phyloP scores from a whole-genome alignment of 2,888 invertebrate species.

The Synergus itoensis region DNA sequence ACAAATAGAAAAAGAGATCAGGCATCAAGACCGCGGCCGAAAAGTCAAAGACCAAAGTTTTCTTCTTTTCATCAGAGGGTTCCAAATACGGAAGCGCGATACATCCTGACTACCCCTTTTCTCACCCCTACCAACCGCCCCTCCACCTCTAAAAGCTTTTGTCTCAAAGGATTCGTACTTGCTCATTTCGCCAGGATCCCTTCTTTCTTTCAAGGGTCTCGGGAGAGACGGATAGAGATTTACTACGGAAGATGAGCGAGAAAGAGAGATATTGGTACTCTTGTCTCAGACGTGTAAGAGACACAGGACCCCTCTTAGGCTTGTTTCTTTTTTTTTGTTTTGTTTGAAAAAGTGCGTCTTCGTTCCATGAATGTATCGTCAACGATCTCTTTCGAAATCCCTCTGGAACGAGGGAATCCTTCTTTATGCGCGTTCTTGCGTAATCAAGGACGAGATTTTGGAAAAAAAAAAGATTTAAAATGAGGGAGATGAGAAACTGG shows the following conservation, averaged over 20 bases:
- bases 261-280: conserved; percentile 15
- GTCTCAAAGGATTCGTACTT: conserved; percentile 74
- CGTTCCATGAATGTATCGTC: conserved; percentile 1
- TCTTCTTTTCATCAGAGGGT: conserved; percentile 42
- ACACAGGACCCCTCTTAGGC: conserved; percentile 9
- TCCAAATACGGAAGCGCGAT: conserved; percentile 61
- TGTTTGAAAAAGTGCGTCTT: conserved; percentile 35
- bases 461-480: conserved; percentile 15
- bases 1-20: conserved; percentile 43
- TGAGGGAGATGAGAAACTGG: conserved; percentile 35
- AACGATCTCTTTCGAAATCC: conserved; percentile 26
- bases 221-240: conserved; percentile 40
- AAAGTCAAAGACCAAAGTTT: conserved; percentile 67
- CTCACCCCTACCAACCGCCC: conserved; percentile 33
- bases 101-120: conserved; percentile 54
- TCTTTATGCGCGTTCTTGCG: conserved; percentile 37
- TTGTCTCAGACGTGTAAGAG: conserved; percentile 35
- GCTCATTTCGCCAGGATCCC: conserved; percentile 71
- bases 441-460: conserved; percentile 40
- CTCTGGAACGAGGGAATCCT: not conserved
- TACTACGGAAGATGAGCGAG: not conserved
- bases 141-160: conserved; percentile 65
- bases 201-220: conserved; percentile 62
- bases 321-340: conserved; percentile 1
- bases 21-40: conserved; percentile 54